Evolutionary conservation across 2,797 vertebrate genomes (phyloP), one percentile per base, ranked within the genome.

Genomic region (Muscicapa comitata): DNA sequence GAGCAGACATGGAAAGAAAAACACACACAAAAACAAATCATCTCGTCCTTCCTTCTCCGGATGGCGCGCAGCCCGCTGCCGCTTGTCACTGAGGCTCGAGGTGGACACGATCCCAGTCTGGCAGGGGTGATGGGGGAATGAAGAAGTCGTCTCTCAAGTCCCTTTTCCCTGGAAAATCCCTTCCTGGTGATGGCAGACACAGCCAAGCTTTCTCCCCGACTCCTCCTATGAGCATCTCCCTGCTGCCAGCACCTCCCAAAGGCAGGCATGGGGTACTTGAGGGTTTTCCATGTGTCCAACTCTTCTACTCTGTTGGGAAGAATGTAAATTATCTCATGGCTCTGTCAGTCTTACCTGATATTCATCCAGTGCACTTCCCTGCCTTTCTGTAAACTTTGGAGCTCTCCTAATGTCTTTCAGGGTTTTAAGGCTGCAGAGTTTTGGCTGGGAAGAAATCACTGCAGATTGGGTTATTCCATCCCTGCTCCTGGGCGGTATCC

Each of bases 1-100:
- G 59, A 94, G 88, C 93, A 96, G 94, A 67, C 93, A 93, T 92
- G 95, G 94, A 97, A 95, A 96, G 93, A 95, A 95, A 96, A 97
- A 95, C 93, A 96, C 94, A 85, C 92, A 92, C 84, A 57, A 79
- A 94, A 96, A 31, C 92, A 96, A 96, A 96, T 93, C 92, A 65
- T 97, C 94, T 95, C 11, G 67, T 95, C 95, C 94, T 95, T 96
- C 95, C 94, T 73, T 92, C 92, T 57, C 90, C 17, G 83, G 80
- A 90, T 94, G 96, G 94, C 80, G 15, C 31, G 19, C 85, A 77
- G 88, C 88, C 93, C 13, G 17, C 86, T 85, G 70, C 55, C 0
- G 0, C 90, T 42, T 81, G 90, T 93, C 92, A 92, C 83, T 78
- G 90, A 19, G 37, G 66, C 70, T 66, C 4, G 90, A 94, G 86